A percentile compares a stretch with the other conserved stretches of the same genome.
Conservation (phyloP, 1,140 invertebrate species). For the Lasioglossum baleicum region DNA sequence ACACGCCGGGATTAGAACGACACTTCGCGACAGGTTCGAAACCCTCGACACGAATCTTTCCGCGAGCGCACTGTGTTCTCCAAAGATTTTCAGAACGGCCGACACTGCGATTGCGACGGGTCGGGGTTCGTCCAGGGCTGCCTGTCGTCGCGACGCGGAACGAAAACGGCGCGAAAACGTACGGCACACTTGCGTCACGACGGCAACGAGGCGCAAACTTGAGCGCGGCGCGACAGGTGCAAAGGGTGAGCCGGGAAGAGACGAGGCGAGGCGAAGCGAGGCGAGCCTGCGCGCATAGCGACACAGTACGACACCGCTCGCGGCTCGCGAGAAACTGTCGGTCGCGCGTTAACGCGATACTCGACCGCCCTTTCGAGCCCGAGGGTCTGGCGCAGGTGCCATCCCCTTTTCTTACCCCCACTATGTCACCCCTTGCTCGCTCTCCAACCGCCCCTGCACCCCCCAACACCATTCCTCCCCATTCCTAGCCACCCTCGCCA, state of each 20-base stretch:
- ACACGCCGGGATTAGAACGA: too few species aligned
- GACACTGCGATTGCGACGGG: too few species aligned
- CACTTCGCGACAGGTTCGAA: too few species aligned
- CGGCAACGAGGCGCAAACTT: constrained; percentile 24
- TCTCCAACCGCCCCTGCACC: constrained; percentile 17
- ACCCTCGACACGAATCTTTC: too few species aligned
- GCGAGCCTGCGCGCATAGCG: constrained; percentile 17
- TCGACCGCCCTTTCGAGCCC: constrained; percentile 52
- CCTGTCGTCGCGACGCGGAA: too few species aligned
- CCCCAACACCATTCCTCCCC: too few species aligned
- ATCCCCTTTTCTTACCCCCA: constrained; percentile 50
- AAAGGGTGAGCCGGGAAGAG: not conserved
- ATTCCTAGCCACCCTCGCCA: constrained; percentile 25
- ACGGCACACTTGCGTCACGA: not conserved
- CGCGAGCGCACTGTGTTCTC: too few species aligned
- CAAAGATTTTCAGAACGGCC: too few species aligned
- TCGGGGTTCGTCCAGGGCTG: too few species aligned
- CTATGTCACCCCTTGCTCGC: constrained; percentile 18
- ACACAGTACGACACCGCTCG: constrained; percentile 64
- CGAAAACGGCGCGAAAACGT: not conserved
- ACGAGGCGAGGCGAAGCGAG: not conserved
- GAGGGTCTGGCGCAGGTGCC: constrained; percentile 56
- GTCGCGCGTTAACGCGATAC: constrained; percentile 65
- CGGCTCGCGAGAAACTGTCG: constrained; percentile 74
- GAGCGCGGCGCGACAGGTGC: constrained; percentile 4